Base-by-base conservation (phyloP, 2,113 vertebrate genomes). In the Pithys albifrons region DNA sequence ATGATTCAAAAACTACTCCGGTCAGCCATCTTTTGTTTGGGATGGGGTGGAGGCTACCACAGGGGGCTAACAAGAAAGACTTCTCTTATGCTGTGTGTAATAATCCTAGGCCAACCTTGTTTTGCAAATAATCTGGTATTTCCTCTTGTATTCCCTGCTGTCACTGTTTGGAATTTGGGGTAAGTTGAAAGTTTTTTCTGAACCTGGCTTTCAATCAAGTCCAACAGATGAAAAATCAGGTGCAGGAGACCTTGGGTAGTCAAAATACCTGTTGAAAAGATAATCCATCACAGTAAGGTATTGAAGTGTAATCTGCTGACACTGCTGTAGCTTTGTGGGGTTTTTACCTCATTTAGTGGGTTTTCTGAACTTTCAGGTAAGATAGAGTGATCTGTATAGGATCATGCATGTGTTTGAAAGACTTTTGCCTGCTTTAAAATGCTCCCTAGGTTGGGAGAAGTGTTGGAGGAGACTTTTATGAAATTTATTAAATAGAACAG, bases 61-160 rank as follows among this genome's bases (percentile, higher is more conserved):
- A 64, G 27, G 37, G 46, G 31, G 4, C n/a, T 88, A 27, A 66
- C 83, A 89, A 69, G 31, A 75, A 65, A 89, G 57, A 58, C 58
- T 37, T 75, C 45, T 89, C 73, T 89, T 82, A 29, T 2, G 1
- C n/a, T 89, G 18, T 79, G 33, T 78, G 33, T 73, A 69, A 83
- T 79, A 20, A 65, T 89, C 41, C 27, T 64, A 61, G 90, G 72
- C 28, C 79, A 89, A 19, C 74, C 74, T 89, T 94, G 41, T 93
- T 97, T 95, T 91, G 81, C 89, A 91, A 96, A 91, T 97, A 94
- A 96, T 96, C 51, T 92, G 66, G 70, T 95, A 83, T 94, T 94
- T 96, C 84, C 85, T 96, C 82, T 95, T 95, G 49, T 93, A 75
- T 95, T 95, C 78, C 78, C 74, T 96, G 96, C 96, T 95, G 58